Conservation (phyloP, 2,113 vertebrate species). For the Nesospiza acunhae region DNA sequence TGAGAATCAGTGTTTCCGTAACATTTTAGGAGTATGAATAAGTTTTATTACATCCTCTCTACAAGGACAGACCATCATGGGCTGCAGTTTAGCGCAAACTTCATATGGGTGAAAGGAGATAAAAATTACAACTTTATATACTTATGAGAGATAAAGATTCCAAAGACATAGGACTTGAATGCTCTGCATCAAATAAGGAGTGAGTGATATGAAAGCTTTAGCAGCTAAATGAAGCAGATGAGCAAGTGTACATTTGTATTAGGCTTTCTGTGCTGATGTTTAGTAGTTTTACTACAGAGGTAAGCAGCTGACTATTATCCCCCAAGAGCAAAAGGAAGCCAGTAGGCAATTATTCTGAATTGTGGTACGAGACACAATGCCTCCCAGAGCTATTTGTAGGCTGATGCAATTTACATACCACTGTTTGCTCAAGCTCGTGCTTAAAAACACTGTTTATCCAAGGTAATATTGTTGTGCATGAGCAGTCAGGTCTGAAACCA, state of each 20-base stretch:
- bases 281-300: neutral
- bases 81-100: neutral
- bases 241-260: neutral
- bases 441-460: conserved; percentile 17
- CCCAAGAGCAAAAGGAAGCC: neutral
- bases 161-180: neutral
- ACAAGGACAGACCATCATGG: neutral
- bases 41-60: neutral
- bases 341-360: conserved; percentile 21
- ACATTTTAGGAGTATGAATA: neutral
- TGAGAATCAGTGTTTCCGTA: neutral
- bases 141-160: neutral
- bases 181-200: neutral
- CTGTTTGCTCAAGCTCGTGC: conserved; percentile 17
- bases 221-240: neutral
- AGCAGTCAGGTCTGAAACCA: fast-evolving
- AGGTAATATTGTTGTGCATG: neutral
- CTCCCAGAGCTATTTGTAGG: conserved; percentile 38
- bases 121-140: neutral
- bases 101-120: neutral
- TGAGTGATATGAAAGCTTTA: neutral
- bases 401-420: conserved; percentile 10
- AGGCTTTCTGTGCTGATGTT: neutral
- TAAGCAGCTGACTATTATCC: conserved; percentile 11
- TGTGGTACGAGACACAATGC: neutral